phyloP scores from a whole-genome alignment of 92 coral and sea anemone species.

The Bergia puertoricense region DNA sequence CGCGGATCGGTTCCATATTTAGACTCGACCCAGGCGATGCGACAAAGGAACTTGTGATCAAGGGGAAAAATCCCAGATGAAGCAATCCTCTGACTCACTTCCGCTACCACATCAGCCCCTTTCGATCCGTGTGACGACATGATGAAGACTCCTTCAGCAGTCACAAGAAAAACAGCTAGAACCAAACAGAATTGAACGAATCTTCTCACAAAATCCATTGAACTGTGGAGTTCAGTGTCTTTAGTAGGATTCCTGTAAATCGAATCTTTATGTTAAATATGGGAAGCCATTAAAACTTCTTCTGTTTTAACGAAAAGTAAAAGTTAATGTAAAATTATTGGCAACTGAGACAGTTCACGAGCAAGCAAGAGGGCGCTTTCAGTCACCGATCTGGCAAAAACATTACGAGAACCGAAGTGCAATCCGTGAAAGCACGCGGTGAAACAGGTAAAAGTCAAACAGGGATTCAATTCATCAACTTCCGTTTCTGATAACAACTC shows the following conservation, averaged over 20 bases:
- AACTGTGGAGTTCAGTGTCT: background rate
- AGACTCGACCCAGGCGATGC: conserved; percentile 86
- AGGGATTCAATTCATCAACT: too few species aligned
- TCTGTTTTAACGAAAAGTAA: too few species aligned
- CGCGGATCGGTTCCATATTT: conserved; percentile 62
- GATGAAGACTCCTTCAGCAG: background rate
- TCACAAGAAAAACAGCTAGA: background rate
- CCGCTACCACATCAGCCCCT: conserved; percentile 60
- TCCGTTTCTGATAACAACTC: too few species aligned
- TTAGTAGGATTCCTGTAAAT: background rate
- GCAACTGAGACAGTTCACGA: too few species aligned
- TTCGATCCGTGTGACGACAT: conserved; percentile 31
- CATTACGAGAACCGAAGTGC: too few species aligned
- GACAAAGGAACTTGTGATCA: conserved; percentile 76
- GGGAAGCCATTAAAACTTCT: too few species aligned
- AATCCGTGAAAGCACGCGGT: too few species aligned
- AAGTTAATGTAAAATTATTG: too few species aligned
- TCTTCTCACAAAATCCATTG: conserved; percentile 11
- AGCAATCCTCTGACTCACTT: conserved; percentile 46
- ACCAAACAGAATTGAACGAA: background rate
- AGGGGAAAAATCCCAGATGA: conserved; percentile 53
- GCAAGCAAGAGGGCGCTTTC: too few species aligned
- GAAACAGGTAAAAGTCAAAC: too few species aligned
- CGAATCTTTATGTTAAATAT: background rate
- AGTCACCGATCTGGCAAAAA: too few species aligned